A percentile compares a stretch with the other conserved stretches of the same genome.
These are phyloP conservation scores for Paradoxurus hermaphroditus DNA, from an alignment of 2,113 vertebrate species.

Conservation along the genomic window DNA sequence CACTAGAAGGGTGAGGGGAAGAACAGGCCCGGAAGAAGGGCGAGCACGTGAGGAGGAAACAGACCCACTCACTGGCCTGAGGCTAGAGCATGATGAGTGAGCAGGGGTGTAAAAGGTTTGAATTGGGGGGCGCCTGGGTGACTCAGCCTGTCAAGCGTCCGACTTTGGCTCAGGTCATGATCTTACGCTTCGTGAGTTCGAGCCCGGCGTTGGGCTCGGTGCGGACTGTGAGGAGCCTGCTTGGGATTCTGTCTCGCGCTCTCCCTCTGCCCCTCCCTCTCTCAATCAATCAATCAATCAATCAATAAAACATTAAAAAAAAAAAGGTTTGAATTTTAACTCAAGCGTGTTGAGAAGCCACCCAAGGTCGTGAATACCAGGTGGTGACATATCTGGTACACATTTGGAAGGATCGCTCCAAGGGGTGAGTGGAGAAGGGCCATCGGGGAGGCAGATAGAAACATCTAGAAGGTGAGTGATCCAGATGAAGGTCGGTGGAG, in stretches of 20 bases:
- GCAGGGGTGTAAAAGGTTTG: not conserved
- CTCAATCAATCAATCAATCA: no score
- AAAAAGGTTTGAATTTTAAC: conserved; percentile 6
- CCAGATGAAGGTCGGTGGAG: not conserved
- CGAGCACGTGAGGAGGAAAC: not conserved
- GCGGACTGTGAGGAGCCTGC: no score
- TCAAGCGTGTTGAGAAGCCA: not conserved
- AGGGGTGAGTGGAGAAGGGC: not conserved
- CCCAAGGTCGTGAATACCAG: not conserved
- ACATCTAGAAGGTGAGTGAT: not conserved
- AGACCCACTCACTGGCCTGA: not conserved
- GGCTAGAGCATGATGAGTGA: not conserved
- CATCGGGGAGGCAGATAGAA: not conserved
- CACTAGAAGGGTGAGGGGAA: not conserved
- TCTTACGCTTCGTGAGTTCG: no score
- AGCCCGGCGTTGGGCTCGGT: no score
- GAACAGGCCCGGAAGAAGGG: not conserved
- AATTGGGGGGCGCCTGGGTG: not conserved
- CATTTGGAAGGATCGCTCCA: not conserved
- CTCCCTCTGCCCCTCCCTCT: no score
- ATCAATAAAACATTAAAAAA: not conserved
- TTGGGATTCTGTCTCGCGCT: no score
- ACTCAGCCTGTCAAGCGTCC: no score
- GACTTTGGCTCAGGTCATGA: no score
- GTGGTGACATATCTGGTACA: not conserved